Evolutionary conservation across 2,888 invertebrate genomes (phyloP).

Genomic region (Drosophila imparisetae): DNA sequence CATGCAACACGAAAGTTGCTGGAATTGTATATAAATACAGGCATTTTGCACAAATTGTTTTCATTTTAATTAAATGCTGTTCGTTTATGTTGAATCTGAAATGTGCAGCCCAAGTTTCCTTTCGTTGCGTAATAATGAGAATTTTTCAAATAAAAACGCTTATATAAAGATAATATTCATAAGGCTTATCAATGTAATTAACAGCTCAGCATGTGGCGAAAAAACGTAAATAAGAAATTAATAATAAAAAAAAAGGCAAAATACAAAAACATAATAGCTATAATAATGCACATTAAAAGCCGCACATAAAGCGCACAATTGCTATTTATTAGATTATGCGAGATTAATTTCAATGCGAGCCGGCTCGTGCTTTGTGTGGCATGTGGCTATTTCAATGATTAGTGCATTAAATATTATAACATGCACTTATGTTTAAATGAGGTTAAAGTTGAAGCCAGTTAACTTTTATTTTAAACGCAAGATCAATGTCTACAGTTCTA

Average conservation of each 20-base stretch:
- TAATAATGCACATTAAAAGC: conserved; percentile 23
- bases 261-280: conserved; percentile 29
- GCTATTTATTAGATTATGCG: conserved; percentile 68
- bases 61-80: conserved; percentile 12
- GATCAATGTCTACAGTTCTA: conserved; percentile 53
- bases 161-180: background rate
- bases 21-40: conserved; percentile 33
- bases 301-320: conserved; percentile 55
- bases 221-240: background rate
- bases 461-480: conserved; percentile 30
- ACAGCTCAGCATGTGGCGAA: conserved; percentile 21
- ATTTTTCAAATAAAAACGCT: conserved; percentile 26
- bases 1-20: conserved; percentile 42
- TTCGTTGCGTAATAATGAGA: conserved; percentile 61
- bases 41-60: conserved; percentile 15
- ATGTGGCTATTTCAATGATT: conserved; percentile 16
- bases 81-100: conserved; percentile 14
- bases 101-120: conserved; percentile 24
- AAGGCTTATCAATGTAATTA: conserved; percentile 46
- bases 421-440: background rate
- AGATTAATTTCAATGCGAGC: conserved; percentile 63
- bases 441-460: background rate
- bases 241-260: background rate
- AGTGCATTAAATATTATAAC: conserved; percentile 5
- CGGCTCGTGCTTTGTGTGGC: conserved; percentile 33